Evolutionary conservation across 2,113 vertebrate species (phyloP).

Genomic region (Stictonetta naevosa): DNA sequence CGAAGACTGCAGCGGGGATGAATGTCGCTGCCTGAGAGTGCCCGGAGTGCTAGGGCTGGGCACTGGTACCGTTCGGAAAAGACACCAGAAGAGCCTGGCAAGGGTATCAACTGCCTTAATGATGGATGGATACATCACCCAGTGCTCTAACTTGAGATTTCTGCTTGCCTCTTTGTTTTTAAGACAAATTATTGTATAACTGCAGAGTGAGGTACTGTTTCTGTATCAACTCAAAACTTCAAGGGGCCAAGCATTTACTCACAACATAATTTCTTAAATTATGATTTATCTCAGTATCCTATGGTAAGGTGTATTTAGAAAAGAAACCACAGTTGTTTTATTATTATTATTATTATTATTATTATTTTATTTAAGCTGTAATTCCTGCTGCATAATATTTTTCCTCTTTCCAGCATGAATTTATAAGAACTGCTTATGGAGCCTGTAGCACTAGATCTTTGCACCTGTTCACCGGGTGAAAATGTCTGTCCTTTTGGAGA

Average conservation of each 20-base stretch:
- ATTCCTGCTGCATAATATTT: not conserved
- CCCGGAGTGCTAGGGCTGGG: not conserved
- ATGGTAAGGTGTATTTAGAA: not conserved
- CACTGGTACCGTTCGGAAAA: not conserved
- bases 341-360: too few relatives aligned
- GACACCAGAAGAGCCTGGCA: not conserved
- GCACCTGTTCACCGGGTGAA: not conserved
- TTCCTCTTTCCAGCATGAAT: not conserved
- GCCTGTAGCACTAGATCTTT: not conserved
- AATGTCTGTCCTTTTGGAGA: not conserved
- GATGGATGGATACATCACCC: not conserved
- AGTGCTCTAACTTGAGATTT: not conserved
- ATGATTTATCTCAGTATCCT: not conserved
- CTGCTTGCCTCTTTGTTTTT: not conserved
- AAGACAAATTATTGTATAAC: not conserved
- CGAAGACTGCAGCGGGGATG: not conserved
- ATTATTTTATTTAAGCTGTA: not conserved
- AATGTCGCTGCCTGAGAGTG: accelerated
- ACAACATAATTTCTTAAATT: not conserved
- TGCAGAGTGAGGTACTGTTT: not conserved
- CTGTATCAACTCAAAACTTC: not conserved
- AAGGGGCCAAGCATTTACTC: not conserved
- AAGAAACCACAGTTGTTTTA: not conserved
- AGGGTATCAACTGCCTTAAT: not conserved
- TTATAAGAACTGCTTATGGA: not conserved